phyloP scores from a whole-genome alignment of 1,140 invertebrate species.

The Drosophila bifasciata region DNA sequence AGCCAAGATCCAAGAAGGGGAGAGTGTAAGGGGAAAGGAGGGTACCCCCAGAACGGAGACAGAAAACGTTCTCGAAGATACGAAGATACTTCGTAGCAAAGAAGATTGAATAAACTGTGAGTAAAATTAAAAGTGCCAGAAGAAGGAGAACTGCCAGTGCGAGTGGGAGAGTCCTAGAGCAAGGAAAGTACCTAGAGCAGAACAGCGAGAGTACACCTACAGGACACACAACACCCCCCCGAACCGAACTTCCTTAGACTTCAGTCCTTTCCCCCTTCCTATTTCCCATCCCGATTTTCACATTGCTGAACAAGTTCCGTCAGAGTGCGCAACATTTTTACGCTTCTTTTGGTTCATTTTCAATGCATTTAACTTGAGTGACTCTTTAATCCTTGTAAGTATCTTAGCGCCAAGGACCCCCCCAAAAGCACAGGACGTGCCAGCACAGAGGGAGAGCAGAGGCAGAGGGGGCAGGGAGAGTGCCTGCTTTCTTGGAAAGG shows the following conservation, averaged over 20 bases:
- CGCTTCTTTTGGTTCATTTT: conserved; percentile 82
- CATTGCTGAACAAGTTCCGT: conserved; percentile 57
- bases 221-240: conserved; percentile 10
- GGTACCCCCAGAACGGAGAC: neutral
- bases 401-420: conserved; percentile 53
- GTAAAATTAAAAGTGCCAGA: conserved; percentile 79
- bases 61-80: conserved; percentile 25
- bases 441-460: neutral
- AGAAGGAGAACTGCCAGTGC: no score
- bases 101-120: conserved; percentile 79
- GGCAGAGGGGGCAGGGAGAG: neutral
- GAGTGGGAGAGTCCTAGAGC: neutral
- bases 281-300: neutral
- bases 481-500: conserved; percentile 19
- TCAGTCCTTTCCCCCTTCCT: neutral
- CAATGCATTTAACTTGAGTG: conserved; percentile 84
- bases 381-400: conserved; percentile 84
- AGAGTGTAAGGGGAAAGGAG: conserved; percentile 1
- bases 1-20: neutral
- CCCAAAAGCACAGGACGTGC: conserved; percentile 31
- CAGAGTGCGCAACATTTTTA: conserved; percentile 77
- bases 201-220: conserved; percentile 39
- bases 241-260: neutral
- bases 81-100: conserved; percentile 38
- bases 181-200: conserved; percentile 16